Base-by-base conservation (phyloP, 2,888 invertebrate genomes). In the Dilophus febrilis region DNA sequence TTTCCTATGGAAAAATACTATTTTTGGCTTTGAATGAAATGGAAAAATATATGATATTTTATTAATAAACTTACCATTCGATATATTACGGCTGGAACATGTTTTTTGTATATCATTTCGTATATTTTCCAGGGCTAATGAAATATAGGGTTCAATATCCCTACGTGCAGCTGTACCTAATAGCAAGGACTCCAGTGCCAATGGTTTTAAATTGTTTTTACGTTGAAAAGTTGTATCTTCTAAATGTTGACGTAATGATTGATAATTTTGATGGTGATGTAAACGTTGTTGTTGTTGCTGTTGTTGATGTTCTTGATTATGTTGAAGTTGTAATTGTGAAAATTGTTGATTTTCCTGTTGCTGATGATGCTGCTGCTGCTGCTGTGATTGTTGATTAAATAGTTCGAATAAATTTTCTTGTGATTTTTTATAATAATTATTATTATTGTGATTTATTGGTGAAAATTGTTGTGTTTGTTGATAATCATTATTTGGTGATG, bases 161-260 rank as follows among this genome's bases (percentile, higher is more conserved):
- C 80, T 81, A 38, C 79, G 71, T 38, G 73, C 74, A 44, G 67
- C 70, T 48, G 61, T 50, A 36, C 57, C 58, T 38, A 59, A 64
- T 12, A 68, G 68, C 47, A 80, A 64, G 49, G 72, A 71, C 52
- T 73, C 66, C 53, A 74, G 66, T 45, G 84, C 82, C 51, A 87
- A 67, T 1, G 86, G 83, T 61, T 75, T 77, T 47, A 87, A 66
- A 55, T 87, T 87, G 58, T 80, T 77, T 53, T 81, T 77, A 58
- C 77, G 77, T 58, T 86, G 87, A 59, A 86, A 87, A 47, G 81
- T 77, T 6, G 84, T 86, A 53, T 87, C 87, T 56, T 81, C 72
- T 38, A 87, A 64, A 39, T 82, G 86, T 53, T 87, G 84, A 42
- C 86, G 68, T 41, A 88, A 58, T 38, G 86, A 64, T 53, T 80